A percentile compares a stretch with the other conserved stretches of the same genome.
These are phyloP conservation scores for Eulimnadia texana DNA, from an alignment of 1,140 invertebrate species.

Conservation along the genomic window DNA sequence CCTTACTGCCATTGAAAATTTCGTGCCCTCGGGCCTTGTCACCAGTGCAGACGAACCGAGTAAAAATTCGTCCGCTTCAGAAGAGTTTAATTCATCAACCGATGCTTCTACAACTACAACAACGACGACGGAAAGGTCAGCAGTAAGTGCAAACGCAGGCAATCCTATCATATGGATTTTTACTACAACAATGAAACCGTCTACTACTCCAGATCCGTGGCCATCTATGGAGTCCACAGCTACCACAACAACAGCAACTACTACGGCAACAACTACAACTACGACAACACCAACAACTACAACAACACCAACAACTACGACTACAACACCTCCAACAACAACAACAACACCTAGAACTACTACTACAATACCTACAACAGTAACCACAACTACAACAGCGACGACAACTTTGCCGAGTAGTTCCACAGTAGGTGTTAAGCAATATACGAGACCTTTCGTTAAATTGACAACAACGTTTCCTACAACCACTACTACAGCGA, in stretches of 20 bases:
- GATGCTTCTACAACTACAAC: no score
- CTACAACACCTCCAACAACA: not conserved
- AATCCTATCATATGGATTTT: not conserved
- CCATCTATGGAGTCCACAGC: not conserved
- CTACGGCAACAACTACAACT: not conserved
- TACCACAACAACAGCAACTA: not conserved
- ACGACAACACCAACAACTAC: not conserved
- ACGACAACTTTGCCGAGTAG: no score
- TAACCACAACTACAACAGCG: no score
- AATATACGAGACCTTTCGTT: not conserved
- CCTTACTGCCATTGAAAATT: not conserved
- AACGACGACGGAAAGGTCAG: not conserved
- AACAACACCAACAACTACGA: not conserved
- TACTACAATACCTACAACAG: not conserved
- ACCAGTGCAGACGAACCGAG: not conserved
- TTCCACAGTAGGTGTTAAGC: no score
- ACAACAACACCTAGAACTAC: not conserved
- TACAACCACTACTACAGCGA: not conserved
- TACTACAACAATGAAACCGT: not conserved
- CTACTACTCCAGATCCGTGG: not conserved
- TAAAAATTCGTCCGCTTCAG: not conserved
- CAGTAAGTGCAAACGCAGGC: not conserved
- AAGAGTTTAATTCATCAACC: no score
- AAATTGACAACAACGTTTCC: not conserved
- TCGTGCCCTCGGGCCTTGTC: not conserved